Percentiles rank a stretch among this genome's conserved stretches.
Conservation (phyloP, 2,888 invertebrate genomes). For the Brachyptera putata region DNA sequence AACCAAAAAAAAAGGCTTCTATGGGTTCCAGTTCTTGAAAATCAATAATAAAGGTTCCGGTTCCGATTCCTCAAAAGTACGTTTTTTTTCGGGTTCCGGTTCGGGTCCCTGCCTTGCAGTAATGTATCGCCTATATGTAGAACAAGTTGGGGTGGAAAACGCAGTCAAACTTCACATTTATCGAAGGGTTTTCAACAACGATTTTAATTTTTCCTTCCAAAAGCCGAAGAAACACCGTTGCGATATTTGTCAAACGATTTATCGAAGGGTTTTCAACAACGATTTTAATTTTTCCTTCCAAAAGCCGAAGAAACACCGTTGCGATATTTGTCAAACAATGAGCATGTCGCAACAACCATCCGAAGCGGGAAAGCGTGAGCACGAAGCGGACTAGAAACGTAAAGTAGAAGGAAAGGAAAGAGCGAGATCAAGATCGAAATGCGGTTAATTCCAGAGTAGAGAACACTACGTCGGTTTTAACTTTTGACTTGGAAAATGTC, state of each 20-base stretch:
- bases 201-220: background rate
- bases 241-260: background rate
- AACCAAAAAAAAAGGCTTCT: too few relatives aligned
- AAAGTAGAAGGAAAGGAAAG: too few relatives aligned
- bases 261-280: background rate
- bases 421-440: too few relatives aligned
- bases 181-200: background rate
- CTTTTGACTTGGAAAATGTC: background rate
- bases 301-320: background rate
- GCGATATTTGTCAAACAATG: background rate
- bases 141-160: background rate
- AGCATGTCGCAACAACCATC: background rate
- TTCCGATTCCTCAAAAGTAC: too few relatives aligned
- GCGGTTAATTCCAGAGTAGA: too few relatives aligned
- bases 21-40: too few relatives aligned
- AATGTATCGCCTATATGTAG: background rate
- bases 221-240: conserved; percentile 4
- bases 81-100: too few relatives aligned
- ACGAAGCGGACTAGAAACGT: background rate
- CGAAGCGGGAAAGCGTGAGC: background rate
- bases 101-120: too few relatives aligned
- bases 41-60: too few relatives aligned
- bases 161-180: background rate
- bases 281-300: background rate
- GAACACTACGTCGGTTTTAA: background rate